A percentile compares a stretch with the other conserved stretches of the same genome.
These are phyloP conservation scores for Alsophila aescularia DNA, from an alignment of 2,888 invertebrate genomes.

Conservation along the genomic window DNA sequence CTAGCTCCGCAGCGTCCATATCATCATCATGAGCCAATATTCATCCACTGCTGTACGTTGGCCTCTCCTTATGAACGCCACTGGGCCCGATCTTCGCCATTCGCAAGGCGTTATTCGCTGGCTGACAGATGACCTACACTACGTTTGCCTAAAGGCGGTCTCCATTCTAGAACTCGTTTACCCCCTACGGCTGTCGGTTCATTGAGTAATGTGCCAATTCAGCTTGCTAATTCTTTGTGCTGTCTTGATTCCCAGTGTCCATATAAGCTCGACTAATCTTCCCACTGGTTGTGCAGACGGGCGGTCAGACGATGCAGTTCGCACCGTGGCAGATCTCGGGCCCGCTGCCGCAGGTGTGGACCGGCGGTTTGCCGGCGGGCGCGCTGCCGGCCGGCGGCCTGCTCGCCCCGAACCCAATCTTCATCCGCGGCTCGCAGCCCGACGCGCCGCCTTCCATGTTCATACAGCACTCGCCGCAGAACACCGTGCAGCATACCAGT, in stretches of 20 bases:
- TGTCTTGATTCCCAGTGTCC: too few relatives aligned
- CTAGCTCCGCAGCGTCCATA: too few relatives aligned
- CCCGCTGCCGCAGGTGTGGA: constrained; percentile 90
- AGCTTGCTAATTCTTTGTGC: too few relatives aligned
- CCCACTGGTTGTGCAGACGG: constrained; percentile 65
- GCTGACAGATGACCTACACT: too few relatives aligned
- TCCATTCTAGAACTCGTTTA: too few relatives aligned
- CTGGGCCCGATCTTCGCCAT: too few relatives aligned
- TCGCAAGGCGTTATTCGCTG: too few relatives aligned
- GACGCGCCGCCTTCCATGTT: constrained; percentile 90
- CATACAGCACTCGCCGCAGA: constrained; percentile 91
- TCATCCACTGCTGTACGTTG: too few relatives aligned
- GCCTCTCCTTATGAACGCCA: too few relatives aligned
- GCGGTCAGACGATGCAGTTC: constrained; percentile 91
- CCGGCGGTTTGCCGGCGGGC: constrained; percentile 87
- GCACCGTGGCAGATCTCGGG: constrained; percentile 91
- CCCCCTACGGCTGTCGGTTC: too few relatives aligned
- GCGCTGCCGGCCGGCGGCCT: constrained; percentile 86
- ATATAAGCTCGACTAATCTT: constrained; percentile 8
- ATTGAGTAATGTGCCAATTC: neutral
- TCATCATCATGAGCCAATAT: too few relatives aligned
- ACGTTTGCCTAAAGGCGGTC: too few relatives aligned
- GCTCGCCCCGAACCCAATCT: constrained; percentile 91
- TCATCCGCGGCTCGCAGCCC: constrained; percentile 91
- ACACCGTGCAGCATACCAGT: constrained; percentile 66